A percentile compares a stretch with the other conserved stretches of the same genome.
Evolutionary conservation across 1,140 invertebrate genomes (phyloP).

Genomic region (Hyposmocoma kahamanoa): DNA sequence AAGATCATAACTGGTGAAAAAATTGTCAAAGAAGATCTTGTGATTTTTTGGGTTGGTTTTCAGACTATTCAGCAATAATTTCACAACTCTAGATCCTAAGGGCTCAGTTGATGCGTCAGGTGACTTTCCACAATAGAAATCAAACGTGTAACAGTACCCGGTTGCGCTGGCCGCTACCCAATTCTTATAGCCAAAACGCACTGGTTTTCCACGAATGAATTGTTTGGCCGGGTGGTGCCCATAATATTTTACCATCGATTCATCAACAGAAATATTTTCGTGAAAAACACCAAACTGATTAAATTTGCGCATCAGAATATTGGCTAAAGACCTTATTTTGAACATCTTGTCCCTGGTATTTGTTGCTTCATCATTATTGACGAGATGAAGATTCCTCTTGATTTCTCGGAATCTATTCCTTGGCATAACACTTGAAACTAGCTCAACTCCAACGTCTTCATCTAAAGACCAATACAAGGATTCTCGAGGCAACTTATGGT

Average conservation of each 20-base stretch:
- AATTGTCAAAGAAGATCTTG: conserved; percentile 45
- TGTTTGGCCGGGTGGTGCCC: conserved; percentile 3
- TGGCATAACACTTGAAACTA: conserved; percentile 31
- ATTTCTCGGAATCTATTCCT: conserved; percentile 37
- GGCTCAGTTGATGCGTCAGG: conserved; percentile 16
- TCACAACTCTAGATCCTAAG: conserved; percentile 26
- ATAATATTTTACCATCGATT: conserved; percentile 40
- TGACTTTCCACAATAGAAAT: conserved; percentile 45
- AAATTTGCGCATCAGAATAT: conserved; percentile 24
- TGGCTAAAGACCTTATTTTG: conserved; percentile 25
- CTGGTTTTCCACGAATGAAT: conserved; percentile 17
- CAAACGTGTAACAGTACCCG: conserved; percentile 40
- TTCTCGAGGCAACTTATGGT: conserved; percentile 35
- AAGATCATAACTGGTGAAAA: conserved; percentile 44
- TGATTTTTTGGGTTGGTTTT: conserved; percentile 19
- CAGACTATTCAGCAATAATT: conserved; percentile 24
- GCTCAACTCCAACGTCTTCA: conserved; percentile 33
- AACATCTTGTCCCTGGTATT: conserved; percentile 18
- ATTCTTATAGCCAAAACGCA: conserved; percentile 38
- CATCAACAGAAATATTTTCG: conserved; percentile 37
- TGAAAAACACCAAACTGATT: conserved; percentile 20
- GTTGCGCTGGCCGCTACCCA: conserved; percentile 35
- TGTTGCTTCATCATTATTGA: conserved; percentile 4
- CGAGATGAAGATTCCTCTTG: conserved; percentile 32
- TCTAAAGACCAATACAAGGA: conserved; percentile 35